Evolutionary conservation across 2,113 vertebrate genomes (phyloP), one percentile per base, ranked within the genome.

Genomic region (Triplophysa rosa): DNA sequence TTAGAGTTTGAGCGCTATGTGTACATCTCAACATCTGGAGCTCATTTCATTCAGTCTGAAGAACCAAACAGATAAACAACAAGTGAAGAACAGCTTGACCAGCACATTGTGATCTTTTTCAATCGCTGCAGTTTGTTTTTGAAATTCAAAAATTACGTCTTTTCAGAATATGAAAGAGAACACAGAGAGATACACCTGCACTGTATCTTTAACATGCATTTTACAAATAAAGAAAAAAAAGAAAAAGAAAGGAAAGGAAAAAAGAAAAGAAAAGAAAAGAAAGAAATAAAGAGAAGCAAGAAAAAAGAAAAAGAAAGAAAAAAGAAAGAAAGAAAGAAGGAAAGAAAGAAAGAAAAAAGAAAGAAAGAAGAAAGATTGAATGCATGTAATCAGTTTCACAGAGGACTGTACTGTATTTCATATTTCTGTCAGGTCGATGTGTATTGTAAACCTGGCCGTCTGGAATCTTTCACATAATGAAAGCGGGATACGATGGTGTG

Each of bases 351-450:
- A 8, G 0, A 29, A 29, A 4, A 29, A 29, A 29, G 26, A 29
- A 29, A 2, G 26, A 29, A 29, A 29, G 26, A 29, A 2, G 26
- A 29, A 29, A 29, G 26, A 29, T 29, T 29, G 26, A 29, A 29
- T 2, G 26, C 26, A 29, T 29, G 26, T 29, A 29, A 29, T 29
- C 26, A 0, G 26, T 29, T 29, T 29, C 26, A 3, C 26, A 29
- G 26, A 29, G 3, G 26, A 29, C 26, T 29, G 26, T 4, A 6
- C 33, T 81, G 66, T 79, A 79, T 79, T 81, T 84, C 62, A 79
- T 68, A 74, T 61, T 29, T 76, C 58, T 66, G 59, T 42, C 83
- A 70, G 49, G 58, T 65, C 73, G 23, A 58, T 11, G 26, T 21
- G 26, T 61, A 63, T 79, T 79, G 65, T 52, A 49, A 26, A 17